A percentile compares a stretch with the other conserved stretches of the same genome.
These are phyloP conservation scores for Mesaphorura yosii DNA, from an alignment of 1,140 invertebrate genomes.

Conservation along the genomic window DNA sequence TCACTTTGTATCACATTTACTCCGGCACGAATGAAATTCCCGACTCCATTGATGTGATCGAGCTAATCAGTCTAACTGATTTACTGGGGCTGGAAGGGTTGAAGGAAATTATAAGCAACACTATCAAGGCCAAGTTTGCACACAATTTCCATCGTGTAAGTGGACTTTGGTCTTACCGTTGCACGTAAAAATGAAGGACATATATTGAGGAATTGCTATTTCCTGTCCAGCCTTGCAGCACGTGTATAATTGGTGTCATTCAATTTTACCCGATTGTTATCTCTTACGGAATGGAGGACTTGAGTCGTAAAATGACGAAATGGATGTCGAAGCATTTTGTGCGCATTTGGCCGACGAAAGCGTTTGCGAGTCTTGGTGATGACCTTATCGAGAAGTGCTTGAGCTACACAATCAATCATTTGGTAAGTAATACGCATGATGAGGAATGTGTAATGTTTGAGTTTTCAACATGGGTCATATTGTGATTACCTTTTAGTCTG, in stretches of 20 bases:
- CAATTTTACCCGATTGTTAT: constrained; percentile 70
- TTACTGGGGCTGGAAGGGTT: constrained; percentile 76
- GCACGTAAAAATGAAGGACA: not conserved
- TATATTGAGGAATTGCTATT: not conserved
- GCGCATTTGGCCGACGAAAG: constrained; percentile 71
- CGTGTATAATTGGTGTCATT: constrained; percentile 62
- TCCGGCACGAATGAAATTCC: constrained; percentile 74
- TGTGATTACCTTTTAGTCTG: constrained; percentile 19
- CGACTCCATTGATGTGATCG: constrained; percentile 68
- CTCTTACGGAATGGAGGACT: constrained; percentile 71
- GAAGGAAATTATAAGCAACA: constrained; percentile 76
- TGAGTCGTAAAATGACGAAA: constrained; percentile 69
- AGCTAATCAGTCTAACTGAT: constrained; percentile 72
- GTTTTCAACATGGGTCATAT: not conserved
- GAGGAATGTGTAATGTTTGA: not conserved
- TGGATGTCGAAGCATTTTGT: constrained; percentile 49
- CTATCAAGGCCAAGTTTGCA: constrained; percentile 76
- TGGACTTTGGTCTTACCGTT: not conserved
- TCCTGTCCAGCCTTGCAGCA: constrained; percentile 54
- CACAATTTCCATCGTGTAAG: constrained; percentile 75
- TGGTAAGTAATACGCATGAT: no score
- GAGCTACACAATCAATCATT: constrained; percentile 62
- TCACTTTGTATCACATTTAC: constrained; percentile 82
- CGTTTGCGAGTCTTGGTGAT: constrained; percentile 64
- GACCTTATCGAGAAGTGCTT: constrained; percentile 71